Evolutionary conservation across 1,140 invertebrate genomes (phyloP), one percentile per base, ranked within the genome.

Genomic region (Papilio dardanus): DNA sequence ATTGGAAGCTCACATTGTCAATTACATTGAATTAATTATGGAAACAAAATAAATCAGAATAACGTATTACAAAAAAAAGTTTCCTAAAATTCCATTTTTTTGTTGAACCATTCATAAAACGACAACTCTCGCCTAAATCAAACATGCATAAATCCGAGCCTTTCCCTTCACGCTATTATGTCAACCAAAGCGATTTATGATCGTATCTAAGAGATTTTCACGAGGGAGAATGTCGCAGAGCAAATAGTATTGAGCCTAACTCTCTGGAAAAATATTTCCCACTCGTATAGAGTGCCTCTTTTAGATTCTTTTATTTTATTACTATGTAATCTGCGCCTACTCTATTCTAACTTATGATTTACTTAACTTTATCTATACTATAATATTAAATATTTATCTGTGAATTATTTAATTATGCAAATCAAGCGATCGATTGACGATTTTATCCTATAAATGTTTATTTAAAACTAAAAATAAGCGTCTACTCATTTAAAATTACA

Each of bases 121-220:
- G 84, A 86, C 86, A 88, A 83, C 79, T 74, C 82, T 83, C 74
- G 81, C 82, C 80, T 90, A 89, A 89, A 92, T 90, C 88, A 88
- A 88, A 90, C 86, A 85, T 88, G 88, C 87, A 91, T 91, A 92
- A 92, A 91, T 92, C 88, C 81, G 84, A 79, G 81, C 83, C 84
- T 78, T 82, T 86, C 90, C 89, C 87, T 90, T 91, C 83, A 87
- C 88, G 89, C 89, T 88, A 89, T 91, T 90, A 90, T 87, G 88
- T 90, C 90, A 92, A 88, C 85, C 83, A 83, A 88, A 89, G 85
- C 88, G 89, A 91, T 91, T 91, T 92, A 91, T 89, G 89, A 88
- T 88, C 84, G 83, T 81, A 89, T 91, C 89, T 88, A 86, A 88
- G 87, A 91, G 87, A 90, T 90, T 91, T 90, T 83, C 85, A 86